Percentiles rank a stretch among this genome's conserved stretches.
phyloP scores from a whole-genome alignment of 2,113 vertebrate genomes.

The Desmodus rotundus region DNA sequence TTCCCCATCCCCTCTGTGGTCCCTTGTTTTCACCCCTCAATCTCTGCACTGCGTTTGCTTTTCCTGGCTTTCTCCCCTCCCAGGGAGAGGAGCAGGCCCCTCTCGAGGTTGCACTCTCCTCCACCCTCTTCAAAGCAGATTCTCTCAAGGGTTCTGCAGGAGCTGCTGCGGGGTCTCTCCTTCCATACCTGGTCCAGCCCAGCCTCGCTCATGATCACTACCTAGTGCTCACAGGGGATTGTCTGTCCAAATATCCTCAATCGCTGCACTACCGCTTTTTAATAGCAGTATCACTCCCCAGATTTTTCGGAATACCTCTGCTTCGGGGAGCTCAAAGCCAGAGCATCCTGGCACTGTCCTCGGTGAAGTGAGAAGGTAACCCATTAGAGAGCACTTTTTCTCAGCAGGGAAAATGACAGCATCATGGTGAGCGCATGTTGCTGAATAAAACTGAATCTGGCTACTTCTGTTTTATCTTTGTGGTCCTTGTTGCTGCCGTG shows the following conservation, averaged over 20 bases:
- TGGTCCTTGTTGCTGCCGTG: neutral
- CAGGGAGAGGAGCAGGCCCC: neutral
- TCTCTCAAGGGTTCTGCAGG: neutral
- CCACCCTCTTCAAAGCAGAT: neutral
- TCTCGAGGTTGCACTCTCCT: neutral
- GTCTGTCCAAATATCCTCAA: neutral
- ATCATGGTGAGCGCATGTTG: neutral
- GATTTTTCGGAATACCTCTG: neutral
- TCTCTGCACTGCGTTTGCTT: neutral
- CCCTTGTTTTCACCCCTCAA: neutral
- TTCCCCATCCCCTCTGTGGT: neutral
- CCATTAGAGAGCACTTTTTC: neutral
- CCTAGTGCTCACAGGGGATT: neutral
- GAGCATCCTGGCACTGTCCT: neutral
- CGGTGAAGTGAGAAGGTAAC: neutral
- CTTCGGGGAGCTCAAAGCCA: neutral
- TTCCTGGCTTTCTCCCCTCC: neutral
- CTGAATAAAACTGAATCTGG: neutral
- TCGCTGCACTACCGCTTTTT: neutral
- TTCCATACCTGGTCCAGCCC: neutral
- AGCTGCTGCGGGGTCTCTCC: neutral
- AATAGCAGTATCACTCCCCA: neutral
- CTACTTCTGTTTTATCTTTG: neutral
- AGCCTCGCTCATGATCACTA: neutral
- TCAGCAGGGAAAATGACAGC: constrained; percentile 21